Evolutionary conservation across 1,140 invertebrate genomes (phyloP).

Genomic region (Probaryconus sp.): DNA sequence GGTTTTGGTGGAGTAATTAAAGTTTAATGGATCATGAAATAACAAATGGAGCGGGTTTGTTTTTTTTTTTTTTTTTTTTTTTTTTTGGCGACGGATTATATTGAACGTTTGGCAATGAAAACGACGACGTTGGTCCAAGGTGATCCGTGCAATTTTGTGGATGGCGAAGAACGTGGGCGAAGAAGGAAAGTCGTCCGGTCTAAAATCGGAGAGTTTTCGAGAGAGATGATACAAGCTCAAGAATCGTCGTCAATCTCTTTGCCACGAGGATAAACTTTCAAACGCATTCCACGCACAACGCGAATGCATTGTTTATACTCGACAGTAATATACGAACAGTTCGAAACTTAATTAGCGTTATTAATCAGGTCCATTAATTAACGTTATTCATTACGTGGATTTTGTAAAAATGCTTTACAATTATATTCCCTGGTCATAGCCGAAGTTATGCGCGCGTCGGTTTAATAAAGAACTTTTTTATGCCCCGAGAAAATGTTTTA

Average conservation of each 20-base stretch:
- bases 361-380: conserved; percentile 33
- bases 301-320: conserved; percentile 31
- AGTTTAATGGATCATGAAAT: no score
- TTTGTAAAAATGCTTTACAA: conserved; percentile 13
- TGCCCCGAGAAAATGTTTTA: not conserved
- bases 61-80: no score
- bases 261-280: conserved; percentile 22
- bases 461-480: conserved; percentile 9
- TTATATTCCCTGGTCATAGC: not conserved
- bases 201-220: no score
- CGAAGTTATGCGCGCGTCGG: no score
- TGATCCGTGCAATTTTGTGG: no score
- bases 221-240: conserved; percentile 3
- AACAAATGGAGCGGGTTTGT: no score
- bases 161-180: no score
- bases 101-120: no score
- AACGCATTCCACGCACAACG: conserved; percentile 19
- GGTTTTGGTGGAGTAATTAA: no score
- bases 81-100: no score
- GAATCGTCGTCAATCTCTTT: conserved; percentile 15
- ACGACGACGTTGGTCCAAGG: no score
- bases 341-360: conserved; percentile 36
- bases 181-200: conserved; percentile 29
- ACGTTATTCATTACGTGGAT: not conserved
- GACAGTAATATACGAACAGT: conserved; percentile 34